phyloP scores from a whole-genome alignment of 2,888 invertebrate genomes.

The Rhaphigaster nebulosa region DNA sequence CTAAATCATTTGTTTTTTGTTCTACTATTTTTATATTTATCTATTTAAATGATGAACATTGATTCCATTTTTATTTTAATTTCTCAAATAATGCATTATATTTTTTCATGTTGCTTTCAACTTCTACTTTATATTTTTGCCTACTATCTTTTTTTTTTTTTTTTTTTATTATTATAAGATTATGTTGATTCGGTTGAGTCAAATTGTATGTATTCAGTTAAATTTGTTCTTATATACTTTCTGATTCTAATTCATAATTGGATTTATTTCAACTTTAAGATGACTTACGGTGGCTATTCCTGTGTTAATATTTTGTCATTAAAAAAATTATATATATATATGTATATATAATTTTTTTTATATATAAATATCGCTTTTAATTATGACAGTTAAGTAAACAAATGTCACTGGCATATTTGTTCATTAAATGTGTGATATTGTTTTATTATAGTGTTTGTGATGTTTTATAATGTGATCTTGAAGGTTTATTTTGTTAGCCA shows the following conservation, averaged over 20 bases:
- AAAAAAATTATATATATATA: too few species aligned
- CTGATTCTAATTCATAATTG: not conserved
- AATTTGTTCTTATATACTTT: not conserved
- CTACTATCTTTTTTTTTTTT: not conserved
- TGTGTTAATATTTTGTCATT: not conserved
- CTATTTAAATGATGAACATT: too few species aligned
- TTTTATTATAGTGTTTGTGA: not conserved
- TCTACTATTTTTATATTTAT: too few species aligned
- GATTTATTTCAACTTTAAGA: not conserved
- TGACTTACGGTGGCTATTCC: not conserved
- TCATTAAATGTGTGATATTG: not conserved
- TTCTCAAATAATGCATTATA: too few species aligned
- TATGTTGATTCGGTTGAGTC: too few species aligned
- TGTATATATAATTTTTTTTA: too few species aligned
- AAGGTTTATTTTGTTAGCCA: not conserved
- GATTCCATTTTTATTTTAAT: too few species aligned
- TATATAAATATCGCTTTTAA: not conserved
- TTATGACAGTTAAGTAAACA: not conserved
- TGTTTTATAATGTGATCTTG: not conserved
- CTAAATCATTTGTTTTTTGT: not conserved
- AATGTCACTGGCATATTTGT: not conserved
- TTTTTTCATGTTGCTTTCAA: too few species aligned
- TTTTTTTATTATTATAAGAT: too few species aligned
- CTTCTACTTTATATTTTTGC: too few species aligned
- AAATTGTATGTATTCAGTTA: not conserved